Evolutionary conservation across 2,113 vertebrate genomes (phyloP), one percentile per base, ranked within the genome.

Genomic region (Geococcyx californianus): DNA sequence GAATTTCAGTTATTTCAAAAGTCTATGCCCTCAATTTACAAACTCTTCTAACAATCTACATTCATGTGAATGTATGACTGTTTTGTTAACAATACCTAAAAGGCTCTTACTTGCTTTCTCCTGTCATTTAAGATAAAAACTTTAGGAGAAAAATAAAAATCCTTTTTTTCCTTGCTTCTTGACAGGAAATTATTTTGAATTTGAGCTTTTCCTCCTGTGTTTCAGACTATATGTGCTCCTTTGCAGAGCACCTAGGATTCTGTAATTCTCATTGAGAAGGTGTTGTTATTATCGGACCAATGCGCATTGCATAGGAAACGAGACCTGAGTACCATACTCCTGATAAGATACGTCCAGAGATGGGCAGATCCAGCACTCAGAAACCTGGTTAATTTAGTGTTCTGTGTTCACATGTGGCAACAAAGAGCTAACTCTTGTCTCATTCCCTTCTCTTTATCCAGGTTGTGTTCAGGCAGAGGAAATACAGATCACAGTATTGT

Each of bases 1-100:
- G 49, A 38, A 13, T 7, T 64, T 51, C n/a, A 77, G 29, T 23
- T 55, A 4, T 81, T 93, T 47, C 31, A 54, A 70, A 94, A n/a
- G 33, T 66, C 31, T 13, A 3, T 0, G 0, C 42, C 17, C 4
- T 45, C 29, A 25, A 25, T 84, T 80, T 59, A 45, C 3, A 42
- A 91, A 87, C 6, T 40, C 4, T 45, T 89, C 29, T n/a, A 81
- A 28, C 26, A 33, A 31, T 58, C 31, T 10, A 29, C 17, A 3
- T 55, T 45, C 3, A 9, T 9, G 26, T 44, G 18, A 84, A 77
- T 51, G 6, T 8, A 6, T 12, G 19, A 42, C 5, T 85, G 16
- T 63, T 31, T 6, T 9, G 29, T 23, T 66, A 63, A 64, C 28
- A 34, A 10, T 11, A 6, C 42, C 28, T 69, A 33, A 77, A 80